Base-by-base conservation (phyloP, 2,797 vertebrate species). In the Crocidura indochinensis region DNA sequence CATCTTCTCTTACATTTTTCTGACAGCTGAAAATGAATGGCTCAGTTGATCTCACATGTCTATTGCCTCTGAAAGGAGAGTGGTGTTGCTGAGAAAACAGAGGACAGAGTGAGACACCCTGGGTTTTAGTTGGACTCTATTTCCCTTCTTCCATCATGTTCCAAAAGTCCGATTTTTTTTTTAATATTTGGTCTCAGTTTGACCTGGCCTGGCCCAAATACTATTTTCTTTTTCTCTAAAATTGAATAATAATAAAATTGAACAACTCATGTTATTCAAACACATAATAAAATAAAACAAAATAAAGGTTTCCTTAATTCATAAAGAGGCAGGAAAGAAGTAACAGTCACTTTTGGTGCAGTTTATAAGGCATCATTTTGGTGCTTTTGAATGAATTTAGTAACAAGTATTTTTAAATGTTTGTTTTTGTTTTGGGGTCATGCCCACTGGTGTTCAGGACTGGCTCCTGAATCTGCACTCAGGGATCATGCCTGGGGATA, bases 211-310 rank as follows among this genome's bases (percentile, higher is more conserved):
- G 9, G 17, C 27, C 51, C 47, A 67, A 72, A 81, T 38, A 77
- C 8, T 46, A 77, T 73, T 76, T 88, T 53, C 65, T 31, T 26
- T 77, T 78, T 67, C 56, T 71, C 47, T 65, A 65, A 84, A 84
- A 24, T 38, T 38, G 38, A 38, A 38, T 38, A 38, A 38, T 38
- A 38, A 38, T 38, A 38, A 38, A 38, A 38, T 38, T 38, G 38
- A 38, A 38, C 38, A 38, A 38, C 53, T 8, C 24, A 22, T 46
- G 46, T 73, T 78, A 78, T 31, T 67, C 67, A 47, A 29, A 27
- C 44, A 83, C 38, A 72, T 51, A 88, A 77, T 88, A 56, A 77
- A 65, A 83, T 60, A 65, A 14, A 84, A 65, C 29, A 78, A 75
- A 65, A 65, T 65, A 20, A 56, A 60, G 20, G 12, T 24, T 4